phyloP scores from a whole-genome alignment of 2,113 vertebrate species.

The Lamprotornis superbus region DNA sequence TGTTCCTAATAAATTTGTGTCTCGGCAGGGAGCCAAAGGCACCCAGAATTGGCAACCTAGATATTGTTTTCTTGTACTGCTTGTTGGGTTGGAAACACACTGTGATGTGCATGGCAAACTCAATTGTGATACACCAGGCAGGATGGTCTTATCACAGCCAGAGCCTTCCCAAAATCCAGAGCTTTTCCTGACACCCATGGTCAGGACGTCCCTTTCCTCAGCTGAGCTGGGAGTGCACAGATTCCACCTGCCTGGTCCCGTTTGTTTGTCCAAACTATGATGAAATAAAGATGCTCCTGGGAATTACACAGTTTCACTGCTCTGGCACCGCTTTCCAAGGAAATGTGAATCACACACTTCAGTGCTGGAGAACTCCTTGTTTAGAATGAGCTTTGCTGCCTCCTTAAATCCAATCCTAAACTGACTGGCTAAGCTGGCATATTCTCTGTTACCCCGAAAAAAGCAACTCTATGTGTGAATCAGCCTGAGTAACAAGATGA shows the following conservation, averaged over 20 bases:
- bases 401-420: background rate
- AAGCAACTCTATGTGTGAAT: constrained; percentile 52
- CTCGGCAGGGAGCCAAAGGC: background rate
- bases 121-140: background rate
- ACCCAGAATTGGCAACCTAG: background rate
- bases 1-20: constrained; percentile 11
- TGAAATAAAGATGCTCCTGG: constrained; percentile 11
- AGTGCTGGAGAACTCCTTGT: background rate
- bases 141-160: background rate
- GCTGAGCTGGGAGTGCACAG: background rate
- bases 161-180: background rate
- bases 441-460: background rate
- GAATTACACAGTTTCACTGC: background rate
- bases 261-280: background rate
- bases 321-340: constrained; percentile 17
- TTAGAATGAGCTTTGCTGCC: background rate
- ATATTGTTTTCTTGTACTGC: constrained; percentile 13
- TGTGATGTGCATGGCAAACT: background rate
- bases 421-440: background rate
- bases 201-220: background rate
- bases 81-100: background rate
- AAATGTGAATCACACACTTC: constrained; percentile 19
- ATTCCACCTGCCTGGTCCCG: background rate
- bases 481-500: constrained; percentile 59
- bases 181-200: background rate